Percentiles rank a stretch among this genome's conserved stretches.
Evolutionary conservation across 2,888 invertebrate species (phyloP).

Genomic region (Chesias legatella): DNA sequence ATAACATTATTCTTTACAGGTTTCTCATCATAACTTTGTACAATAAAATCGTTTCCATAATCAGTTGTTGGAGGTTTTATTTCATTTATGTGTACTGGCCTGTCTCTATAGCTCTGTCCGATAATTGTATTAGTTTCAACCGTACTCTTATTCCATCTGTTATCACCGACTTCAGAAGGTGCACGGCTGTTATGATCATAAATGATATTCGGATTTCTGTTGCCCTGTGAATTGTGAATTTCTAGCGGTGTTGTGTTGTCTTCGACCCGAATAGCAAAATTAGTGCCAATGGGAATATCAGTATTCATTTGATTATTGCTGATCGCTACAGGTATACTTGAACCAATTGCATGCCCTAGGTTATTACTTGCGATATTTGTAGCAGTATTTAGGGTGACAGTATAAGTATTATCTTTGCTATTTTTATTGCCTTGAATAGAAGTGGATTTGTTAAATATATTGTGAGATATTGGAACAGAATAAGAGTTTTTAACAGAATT

Average conservation of each 20-base stretch:
- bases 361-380: constrained; percentile 60
- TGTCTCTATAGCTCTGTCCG: constrained; percentile 13
- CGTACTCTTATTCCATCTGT: constrained; percentile 63
- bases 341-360: constrained; percentile 54
- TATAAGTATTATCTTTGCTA: constrained; percentile 48
- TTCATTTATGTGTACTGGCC: no score
- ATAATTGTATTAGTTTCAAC: constrained; percentile 30
- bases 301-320: constrained; percentile 57
- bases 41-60: no score
- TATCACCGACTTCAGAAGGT: constrained; percentile 51
- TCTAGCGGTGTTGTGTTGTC: constrained; percentile 57
- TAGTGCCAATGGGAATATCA: constrained; percentile 73
- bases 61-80: no score
- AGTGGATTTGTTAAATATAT: constrained; percentile 31
- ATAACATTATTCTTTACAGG: no score
- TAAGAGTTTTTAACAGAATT: constrained; percentile 41
- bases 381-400: constrained; percentile 63
- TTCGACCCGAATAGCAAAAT: constrained; percentile 73
- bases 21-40: no score
- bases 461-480: constrained; percentile 38
- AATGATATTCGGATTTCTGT: constrained; percentile 38
- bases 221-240: constrained; percentile 50
- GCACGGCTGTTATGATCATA: constrained; percentile 40
- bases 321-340: constrained; percentile 61
- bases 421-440: constrained; percentile 40